These are phyloP conservation scores for Sebastes fasciatus DNA, from an alignment of 2,113 vertebrate genomes.

Conservation along the genomic window DNA sequence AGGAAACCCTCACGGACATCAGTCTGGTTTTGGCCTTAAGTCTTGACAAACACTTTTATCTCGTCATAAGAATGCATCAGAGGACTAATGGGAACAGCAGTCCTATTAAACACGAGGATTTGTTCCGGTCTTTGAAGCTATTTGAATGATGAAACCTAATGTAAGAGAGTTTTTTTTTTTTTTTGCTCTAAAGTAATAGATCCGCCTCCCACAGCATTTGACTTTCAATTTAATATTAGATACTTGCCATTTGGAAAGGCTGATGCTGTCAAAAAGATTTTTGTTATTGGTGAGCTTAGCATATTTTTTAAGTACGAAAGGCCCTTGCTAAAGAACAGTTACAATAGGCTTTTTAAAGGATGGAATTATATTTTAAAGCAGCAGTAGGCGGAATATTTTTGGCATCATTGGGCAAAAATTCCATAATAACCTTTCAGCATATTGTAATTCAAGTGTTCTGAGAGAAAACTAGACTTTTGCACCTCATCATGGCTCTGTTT, in stretches of 20 bases:
- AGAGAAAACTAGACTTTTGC: no score
- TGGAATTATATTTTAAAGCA: neutral
- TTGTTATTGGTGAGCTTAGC: constrained; percentile 11
- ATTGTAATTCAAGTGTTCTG: no score
- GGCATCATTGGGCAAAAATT: no score
- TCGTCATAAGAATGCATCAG: constrained; percentile 34
- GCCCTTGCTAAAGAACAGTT: neutral
- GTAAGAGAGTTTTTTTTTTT: constrained; percentile 27
- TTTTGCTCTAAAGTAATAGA: constrained; percentile 28
- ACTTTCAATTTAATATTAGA: constrained; percentile 47
- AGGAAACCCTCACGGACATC: neutral
- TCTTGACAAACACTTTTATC: constrained; percentile 25
- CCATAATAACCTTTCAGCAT: no score
- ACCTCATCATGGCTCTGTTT: no score
- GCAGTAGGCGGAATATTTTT: no score
- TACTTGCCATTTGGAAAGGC: constrained; percentile 25
- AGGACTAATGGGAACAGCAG: constrained; percentile 28
- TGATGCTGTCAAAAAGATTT: constrained; percentile 15
- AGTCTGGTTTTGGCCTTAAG: neutral
- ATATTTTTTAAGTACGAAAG: constrained; percentile 12
- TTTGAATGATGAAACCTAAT: constrained; percentile 49
- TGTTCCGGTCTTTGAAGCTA: constrained; percentile 31
- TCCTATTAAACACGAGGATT: constrained; percentile 27
- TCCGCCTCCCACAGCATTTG: constrained; percentile 9
- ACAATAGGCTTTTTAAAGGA: neutral